Percentiles rank a stretch among this genome's conserved stretches.
These are phyloP conservation scores for Ceratosolen solmsi DNA, from an alignment of 1,140 invertebrate species.

Conservation along the genomic window DNA sequence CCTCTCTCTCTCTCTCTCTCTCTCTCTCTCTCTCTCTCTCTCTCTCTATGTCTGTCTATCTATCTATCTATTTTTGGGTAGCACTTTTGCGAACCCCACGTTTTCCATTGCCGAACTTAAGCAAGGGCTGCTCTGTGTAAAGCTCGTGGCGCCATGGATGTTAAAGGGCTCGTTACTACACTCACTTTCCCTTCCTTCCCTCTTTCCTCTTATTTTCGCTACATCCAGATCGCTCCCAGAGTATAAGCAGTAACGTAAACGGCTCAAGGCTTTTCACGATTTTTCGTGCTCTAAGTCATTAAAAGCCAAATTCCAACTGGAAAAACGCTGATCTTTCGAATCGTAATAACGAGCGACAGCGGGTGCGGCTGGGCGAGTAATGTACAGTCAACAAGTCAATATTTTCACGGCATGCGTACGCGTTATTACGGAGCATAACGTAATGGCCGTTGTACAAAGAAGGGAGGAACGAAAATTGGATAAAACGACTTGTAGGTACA, in stretches of 20 bases:
- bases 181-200: background rate
- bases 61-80: background rate
- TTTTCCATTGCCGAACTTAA: slow-evolving; percentile 9
- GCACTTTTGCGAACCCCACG: slow-evolving; percentile 14
- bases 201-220: background rate
- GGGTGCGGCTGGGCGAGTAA: background rate
- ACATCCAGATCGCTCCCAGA: background rate
- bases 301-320: background rate
- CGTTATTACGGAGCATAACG: background rate
- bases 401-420: background rate
- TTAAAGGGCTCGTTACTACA: slow-evolving; percentile 39
- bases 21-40: slow-evolving; percentile 6
- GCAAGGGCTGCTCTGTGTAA: background rate
- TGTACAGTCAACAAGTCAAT: background rate
- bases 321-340: slow-evolving; percentile 11
- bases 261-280: background rate
- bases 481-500: background rate
- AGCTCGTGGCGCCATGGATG: background rate
- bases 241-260: background rate
- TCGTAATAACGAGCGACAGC: background rate
- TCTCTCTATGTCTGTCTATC: background rate
- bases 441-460: background rate
- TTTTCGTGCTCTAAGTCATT: slow-evolving; percentile 10
- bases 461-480: slow-evolving; percentile 9
- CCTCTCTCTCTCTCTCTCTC: slow-evolving; percentile 18